phyloP scores from a whole-genome alignment of 53 echinoderm and acorn worm species.

The Zoroaster sp. region DNA sequence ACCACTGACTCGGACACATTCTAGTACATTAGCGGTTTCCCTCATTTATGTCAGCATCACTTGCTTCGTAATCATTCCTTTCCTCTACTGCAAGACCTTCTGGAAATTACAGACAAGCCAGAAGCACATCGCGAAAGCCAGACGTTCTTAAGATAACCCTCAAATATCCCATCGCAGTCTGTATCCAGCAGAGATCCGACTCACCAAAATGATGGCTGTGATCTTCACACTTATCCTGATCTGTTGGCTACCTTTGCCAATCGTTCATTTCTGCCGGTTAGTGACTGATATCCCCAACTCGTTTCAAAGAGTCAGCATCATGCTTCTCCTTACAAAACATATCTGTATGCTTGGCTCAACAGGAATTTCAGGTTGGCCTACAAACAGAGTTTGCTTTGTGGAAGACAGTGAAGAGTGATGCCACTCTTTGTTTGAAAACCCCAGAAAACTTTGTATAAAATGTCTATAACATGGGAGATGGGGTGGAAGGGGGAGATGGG shows the following conservation, averaged over 20 bases:
- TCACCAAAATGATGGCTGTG: conserved; percentile 68
- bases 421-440: too few relatives aligned
- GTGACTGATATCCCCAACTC: not conserved
- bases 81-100: conserved; percentile 54
- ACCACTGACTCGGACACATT: conserved; percentile 25
- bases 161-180: not conserved
- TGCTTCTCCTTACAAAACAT: conserved; percentile 69
- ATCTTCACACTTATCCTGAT: conserved; percentile 53
- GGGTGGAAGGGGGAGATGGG: too few relatives aligned
- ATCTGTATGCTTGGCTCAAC: conserved; percentile 78
- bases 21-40: conserved; percentile 16
- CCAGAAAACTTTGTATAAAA: too few relatives aligned
- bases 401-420: too few relatives aligned
- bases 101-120: conserved; percentile 6
- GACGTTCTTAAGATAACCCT: not conserved
- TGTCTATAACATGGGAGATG: too few relatives aligned
- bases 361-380: conserved; percentile 59
- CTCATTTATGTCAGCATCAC: conserved; percentile 8
- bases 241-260: conserved; percentile 65
- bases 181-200: conserved; percentile 27
- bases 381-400: conserved; percentile 30
- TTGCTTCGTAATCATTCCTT: conserved; percentile 39
- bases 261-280: conserved; percentile 52
- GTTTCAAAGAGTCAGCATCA: conserved; percentile 40
- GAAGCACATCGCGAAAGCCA: not conserved